Conservation (phyloP, 2,888 invertebrate species). For the Muscina levida region DNA sequence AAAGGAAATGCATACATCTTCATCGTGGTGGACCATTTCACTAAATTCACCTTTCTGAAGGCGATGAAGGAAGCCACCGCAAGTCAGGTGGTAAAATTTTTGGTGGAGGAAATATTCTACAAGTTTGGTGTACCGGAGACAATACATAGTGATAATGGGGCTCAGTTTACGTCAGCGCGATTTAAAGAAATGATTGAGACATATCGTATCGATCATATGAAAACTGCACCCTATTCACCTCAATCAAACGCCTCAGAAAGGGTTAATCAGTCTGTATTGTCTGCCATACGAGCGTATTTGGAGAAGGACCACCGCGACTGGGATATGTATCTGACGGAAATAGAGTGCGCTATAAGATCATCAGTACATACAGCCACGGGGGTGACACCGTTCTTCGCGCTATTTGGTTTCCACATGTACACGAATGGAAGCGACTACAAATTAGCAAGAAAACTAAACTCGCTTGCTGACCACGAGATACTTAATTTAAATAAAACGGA, state of each 20-base stretch:
- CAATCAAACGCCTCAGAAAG: too few relatives aligned
- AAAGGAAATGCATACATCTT: not conserved
- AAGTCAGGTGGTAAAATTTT: not conserved
- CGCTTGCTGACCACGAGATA: slow-evolving; percentile 14
- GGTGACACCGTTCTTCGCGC: too few relatives aligned
- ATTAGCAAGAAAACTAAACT: slow-evolving; percentile 21
- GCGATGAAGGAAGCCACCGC: not conserved
- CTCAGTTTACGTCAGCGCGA: too few relatives aligned
- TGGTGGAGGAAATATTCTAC: too few relatives aligned
- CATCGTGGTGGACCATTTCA: too few relatives aligned
- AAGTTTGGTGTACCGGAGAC: slow-evolving; percentile 2
- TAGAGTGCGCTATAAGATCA: slow-evolving; percentile 24
- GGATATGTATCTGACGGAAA: slow-evolving; percentile 31
- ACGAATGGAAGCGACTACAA: slow-evolving; percentile 28
- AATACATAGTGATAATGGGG: too few relatives aligned
- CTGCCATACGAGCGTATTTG: not conserved
- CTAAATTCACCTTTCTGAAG: too few relatives aligned
- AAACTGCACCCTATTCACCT: not conserved
- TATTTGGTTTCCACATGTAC: too few relatives aligned
- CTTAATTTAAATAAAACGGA: not conserved
- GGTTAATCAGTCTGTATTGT: too few relatives aligned
- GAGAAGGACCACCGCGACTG: slow-evolving; percentile 18
- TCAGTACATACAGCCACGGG: too few relatives aligned
- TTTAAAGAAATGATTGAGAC: not conserved
- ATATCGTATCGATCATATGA: not conserved